Percentiles rank a stretch among this genome's conserved stretches.
Conservation (phyloP, 2,888 invertebrate species). For the Metalampra italica region DNA sequence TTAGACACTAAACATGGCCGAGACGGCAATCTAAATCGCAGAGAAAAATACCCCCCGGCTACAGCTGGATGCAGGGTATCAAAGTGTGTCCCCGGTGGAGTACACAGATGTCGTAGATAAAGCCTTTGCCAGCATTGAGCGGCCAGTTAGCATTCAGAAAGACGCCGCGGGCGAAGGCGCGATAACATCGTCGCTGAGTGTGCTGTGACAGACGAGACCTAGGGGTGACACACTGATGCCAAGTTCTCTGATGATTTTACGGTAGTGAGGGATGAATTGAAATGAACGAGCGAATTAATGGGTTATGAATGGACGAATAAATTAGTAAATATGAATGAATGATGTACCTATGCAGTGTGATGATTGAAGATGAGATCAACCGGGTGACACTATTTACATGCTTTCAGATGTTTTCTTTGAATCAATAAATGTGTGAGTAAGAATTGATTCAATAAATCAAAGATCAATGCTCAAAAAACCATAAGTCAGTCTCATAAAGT, state of each 20-base stretch:
- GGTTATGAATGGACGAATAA: too few relatives aligned
- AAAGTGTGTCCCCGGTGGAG: conserved; percentile 51
- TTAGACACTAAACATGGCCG: conserved; percentile 42
- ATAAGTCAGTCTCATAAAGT: too few relatives aligned
- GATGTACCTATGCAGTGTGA: too few relatives aligned
- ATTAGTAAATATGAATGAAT: too few relatives aligned
- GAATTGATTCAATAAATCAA: too few relatives aligned
- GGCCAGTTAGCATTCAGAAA: conserved; percentile 74
- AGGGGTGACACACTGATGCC: conserved; percentile 8
- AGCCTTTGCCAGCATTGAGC: conserved; percentile 53
- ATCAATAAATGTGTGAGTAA: too few relatives aligned
- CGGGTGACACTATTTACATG: too few relatives aligned
- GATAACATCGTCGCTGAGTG: conserved; percentile 62
- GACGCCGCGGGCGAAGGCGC: conserved; percentile 65
- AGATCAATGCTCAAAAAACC: too few relatives aligned
- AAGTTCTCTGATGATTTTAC: background rate
- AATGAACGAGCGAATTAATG: too few relatives aligned
- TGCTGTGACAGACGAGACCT: conserved; percentile 33
- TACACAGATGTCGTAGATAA: conserved; percentile 57
- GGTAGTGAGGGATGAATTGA: too few relatives aligned
- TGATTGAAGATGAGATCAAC: too few relatives aligned
- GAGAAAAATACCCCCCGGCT: conserved; percentile 66
- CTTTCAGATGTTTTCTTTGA: too few relatives aligned
- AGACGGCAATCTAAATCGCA: conserved; percentile 63
- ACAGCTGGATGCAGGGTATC: conserved; percentile 38